These are phyloP conservation scores for Hippocampus zosterae DNA, from an alignment of 2,113 vertebrate species.

Conservation along the genomic window DNA sequence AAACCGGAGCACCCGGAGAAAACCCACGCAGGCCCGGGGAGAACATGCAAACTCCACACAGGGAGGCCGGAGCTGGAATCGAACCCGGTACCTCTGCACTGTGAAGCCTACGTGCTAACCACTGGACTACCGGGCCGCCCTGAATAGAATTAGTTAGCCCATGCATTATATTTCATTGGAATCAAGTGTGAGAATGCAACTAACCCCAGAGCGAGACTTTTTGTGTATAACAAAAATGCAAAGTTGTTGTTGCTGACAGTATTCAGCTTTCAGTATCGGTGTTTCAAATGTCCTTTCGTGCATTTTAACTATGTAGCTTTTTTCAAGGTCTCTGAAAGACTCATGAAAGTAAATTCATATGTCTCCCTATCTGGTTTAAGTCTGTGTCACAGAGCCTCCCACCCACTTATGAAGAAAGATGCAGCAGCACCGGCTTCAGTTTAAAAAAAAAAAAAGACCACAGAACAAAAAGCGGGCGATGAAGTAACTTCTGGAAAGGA, in stretches of 20 bases:
- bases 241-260: neutral
- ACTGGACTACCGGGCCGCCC: too few species aligned
- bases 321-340: neutral
- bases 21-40: too few species aligned
- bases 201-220: neutral
- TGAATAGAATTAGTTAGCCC: neutral
- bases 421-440: slow-evolving; percentile 76
- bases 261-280: too few species aligned
- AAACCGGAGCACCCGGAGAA: too few species aligned
- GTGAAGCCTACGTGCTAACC: too few species aligned
- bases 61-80: too few species aligned
- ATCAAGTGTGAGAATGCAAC: neutral
- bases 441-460: slow-evolving; percentile 70
- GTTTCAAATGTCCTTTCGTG: neutral
- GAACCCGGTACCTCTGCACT: too few species aligned
- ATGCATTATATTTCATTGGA: neutral
- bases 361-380: neutral
- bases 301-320: neutral
- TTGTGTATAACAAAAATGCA: neutral
- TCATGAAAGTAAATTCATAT: neutral
- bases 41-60: too few species aligned
- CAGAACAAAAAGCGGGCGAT: slow-evolving; percentile 16
- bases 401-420: slow-evolving; percentile 94
- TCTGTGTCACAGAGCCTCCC: slow-evolving; percentile 80
- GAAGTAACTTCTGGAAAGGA: neutral